Percentiles rank a stretch among this genome's conserved stretches.
Conservation (phyloP, 1,140 invertebrate genomes). For the Helicorthomorpha holstii region DNA sequence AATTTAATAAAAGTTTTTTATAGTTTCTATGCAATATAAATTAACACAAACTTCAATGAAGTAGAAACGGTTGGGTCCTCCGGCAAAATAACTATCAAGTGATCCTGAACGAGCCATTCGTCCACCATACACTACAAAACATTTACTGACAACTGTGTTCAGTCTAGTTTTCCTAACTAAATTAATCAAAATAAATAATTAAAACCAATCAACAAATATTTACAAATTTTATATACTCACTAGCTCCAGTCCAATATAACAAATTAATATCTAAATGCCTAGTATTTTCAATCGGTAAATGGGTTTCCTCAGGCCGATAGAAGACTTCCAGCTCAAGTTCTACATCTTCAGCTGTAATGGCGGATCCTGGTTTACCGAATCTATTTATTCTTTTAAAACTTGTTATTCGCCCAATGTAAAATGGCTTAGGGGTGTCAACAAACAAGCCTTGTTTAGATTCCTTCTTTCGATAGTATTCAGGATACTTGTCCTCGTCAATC, state of each 20-base stretch:
- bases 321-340: conserved; percentile 48
- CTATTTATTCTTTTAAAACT: no score
- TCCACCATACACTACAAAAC: conserved; percentile 38
- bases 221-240: no score
- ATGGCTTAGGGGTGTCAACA: conserved; percentile 51
- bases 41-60: conserved; percentile 52
- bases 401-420: conserved; percentile 48
- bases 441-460: conserved; percentile 56
- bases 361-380: no score
- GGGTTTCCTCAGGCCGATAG: conserved; percentile 61
- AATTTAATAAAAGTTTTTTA: no score
- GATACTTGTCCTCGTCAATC: conserved; percentile 52
- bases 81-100: no score
- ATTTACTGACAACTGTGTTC: conserved; percentile 39
- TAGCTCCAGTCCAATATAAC: conserved; percentile 62
- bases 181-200: no score
- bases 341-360: no score
- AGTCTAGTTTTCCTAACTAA: no score
- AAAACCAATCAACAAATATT: no score
- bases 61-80: no score
- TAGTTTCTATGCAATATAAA: no score
- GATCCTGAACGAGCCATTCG: conserved; percentile 33
- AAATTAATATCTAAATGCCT: conserved; percentile 48
- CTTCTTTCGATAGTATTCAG: conserved; percentile 56
- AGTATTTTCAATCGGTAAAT: conserved; percentile 30